These are phyloP conservation scores for Patella caerulea DNA, from an alignment of 2,888 invertebrate genomes.

Conservation along the genomic window DNA sequence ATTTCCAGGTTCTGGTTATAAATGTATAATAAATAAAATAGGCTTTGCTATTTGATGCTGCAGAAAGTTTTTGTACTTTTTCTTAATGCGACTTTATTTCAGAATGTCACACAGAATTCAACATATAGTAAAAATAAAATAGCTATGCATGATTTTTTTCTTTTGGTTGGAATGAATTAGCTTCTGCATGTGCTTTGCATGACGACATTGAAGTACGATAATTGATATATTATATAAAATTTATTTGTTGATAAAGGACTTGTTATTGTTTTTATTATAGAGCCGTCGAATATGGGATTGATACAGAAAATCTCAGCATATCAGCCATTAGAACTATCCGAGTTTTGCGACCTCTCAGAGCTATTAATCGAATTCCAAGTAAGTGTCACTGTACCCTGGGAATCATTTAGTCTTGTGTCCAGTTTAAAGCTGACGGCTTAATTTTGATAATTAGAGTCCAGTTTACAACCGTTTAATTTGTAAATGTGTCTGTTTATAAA, in stretches of 20 bases:
- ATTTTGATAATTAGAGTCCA: too few relatives aligned
- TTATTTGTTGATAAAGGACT: neutral
- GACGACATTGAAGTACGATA: neutral
- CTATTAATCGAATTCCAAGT: slow-evolving; percentile 99
- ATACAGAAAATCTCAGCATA: slow-evolving; percentile 97
- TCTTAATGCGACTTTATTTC: slow-evolving; percentile 18
- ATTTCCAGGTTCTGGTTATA: too few relatives aligned
- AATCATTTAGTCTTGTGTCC: neutral
- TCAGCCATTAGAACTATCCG: slow-evolving; percentile 98
- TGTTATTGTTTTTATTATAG: slow-evolving; percentile 59
- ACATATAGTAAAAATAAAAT: too few relatives aligned
- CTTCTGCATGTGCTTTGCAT: slow-evolving; percentile 31
- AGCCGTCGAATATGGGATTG: slow-evolving; percentile 76
- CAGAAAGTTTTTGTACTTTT: slow-evolving; percentile 15
- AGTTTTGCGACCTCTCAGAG: slow-evolving; percentile 94
- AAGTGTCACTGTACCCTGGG: slow-evolving; percentile 74
- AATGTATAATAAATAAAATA: too few relatives aligned
- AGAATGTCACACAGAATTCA: slow-evolving; percentile 15
- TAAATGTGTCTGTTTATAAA: too few relatives aligned
- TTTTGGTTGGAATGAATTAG: neutral
- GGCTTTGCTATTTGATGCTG: too few relatives aligned
- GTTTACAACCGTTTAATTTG: too few relatives aligned
- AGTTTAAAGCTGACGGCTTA: too few relatives aligned
- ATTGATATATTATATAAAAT: too few relatives aligned
- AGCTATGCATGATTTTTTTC: neutral